phyloP scores from a whole-genome alignment of 2,888 invertebrate species.

The Anoplius nigerrimus region DNA sequence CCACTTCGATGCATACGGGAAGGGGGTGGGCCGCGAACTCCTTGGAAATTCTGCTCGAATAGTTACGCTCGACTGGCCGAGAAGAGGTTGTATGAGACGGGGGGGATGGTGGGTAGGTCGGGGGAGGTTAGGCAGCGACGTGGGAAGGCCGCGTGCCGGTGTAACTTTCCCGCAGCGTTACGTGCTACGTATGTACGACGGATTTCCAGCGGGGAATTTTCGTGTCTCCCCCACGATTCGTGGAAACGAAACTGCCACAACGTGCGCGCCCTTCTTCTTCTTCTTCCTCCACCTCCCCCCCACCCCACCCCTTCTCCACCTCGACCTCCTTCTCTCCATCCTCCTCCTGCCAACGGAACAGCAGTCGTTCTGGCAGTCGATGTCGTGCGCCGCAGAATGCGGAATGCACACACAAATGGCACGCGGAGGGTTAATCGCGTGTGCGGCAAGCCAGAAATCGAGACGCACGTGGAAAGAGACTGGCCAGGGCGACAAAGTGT shows the following conservation, averaged over 20 bases:
- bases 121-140: slow-evolving; percentile 17
- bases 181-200: slow-evolving; percentile 60
- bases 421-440: slow-evolving; percentile 35
- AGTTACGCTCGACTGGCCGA: slow-evolving; percentile 38
- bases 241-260: slow-evolving; percentile 34
- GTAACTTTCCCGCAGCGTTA: slow-evolving; percentile 66
- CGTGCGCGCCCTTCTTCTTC: background rate
- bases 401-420: background rate
- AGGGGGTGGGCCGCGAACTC: slow-evolving; percentile 47
- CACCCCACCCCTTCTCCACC: too few relatives aligned
- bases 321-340: too few relatives aligned
- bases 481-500: background rate
- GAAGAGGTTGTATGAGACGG: slow-evolving; percentile 15
- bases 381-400: slow-evolving; percentile 5
- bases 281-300: too few relatives aligned
- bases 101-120: background rate
- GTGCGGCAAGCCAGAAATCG: too few relatives aligned
- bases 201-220: slow-evolving; percentile 52
- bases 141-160: slow-evolving; percentile 45
- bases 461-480: too few relatives aligned
- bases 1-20: slow-evolving; percentile 29
- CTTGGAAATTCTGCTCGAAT: slow-evolving; percentile 57
- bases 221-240: slow-evolving; percentile 18
- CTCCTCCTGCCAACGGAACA: slow-evolving; percentile 3
- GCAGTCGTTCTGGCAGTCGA: slow-evolving; percentile 20